phyloP scores from a whole-genome alignment of 2,113 vertebrate species.

The Larimichthys crocea region DNA sequence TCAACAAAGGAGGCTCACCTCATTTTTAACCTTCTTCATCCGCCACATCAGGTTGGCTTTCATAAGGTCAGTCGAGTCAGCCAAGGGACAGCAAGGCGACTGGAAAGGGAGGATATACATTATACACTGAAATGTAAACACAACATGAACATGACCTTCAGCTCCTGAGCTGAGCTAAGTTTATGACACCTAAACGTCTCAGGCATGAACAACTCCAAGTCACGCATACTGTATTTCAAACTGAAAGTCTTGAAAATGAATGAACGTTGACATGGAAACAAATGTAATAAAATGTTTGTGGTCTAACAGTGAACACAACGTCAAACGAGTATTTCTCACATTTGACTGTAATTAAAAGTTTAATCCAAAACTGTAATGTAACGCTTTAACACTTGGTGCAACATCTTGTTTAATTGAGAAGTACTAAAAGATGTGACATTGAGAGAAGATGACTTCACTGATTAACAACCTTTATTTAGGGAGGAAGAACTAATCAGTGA shows the following conservation, averaged over 20 bases:
- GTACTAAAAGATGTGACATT: slow-evolving; percentile 27
- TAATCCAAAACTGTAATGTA: not conserved
- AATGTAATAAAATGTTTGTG: not conserved
- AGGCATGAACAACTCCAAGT: not conserved
- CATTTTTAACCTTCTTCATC: not conserved
- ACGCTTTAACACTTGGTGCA: not conserved
- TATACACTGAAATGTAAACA: too few relatives aligned
- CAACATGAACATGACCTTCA: too few relatives aligned
- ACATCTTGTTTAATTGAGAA: not conserved
- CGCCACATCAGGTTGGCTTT: not conserved
- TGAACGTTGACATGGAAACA: not conserved
- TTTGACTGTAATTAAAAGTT: slow-evolving; percentile 8
- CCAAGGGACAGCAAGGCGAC: not conserved
- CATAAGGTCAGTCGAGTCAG: not conserved
- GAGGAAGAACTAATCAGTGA: not conserved
- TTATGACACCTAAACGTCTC: too few relatives aligned
- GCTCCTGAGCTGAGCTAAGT: too few relatives aligned
- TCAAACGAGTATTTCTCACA: not conserved
- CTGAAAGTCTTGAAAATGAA: not conserved
- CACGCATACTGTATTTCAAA: not conserved
- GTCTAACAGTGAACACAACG: not conserved
- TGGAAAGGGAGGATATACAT: not conserved
- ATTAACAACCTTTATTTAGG: slow-evolving; percentile 16
- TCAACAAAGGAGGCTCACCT: slow-evolving; percentile 9
- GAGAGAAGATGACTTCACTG: slow-evolving; percentile 36